Conservation (phyloP, 1,140 invertebrate genomes). For the Bombus ignitus region DNA sequence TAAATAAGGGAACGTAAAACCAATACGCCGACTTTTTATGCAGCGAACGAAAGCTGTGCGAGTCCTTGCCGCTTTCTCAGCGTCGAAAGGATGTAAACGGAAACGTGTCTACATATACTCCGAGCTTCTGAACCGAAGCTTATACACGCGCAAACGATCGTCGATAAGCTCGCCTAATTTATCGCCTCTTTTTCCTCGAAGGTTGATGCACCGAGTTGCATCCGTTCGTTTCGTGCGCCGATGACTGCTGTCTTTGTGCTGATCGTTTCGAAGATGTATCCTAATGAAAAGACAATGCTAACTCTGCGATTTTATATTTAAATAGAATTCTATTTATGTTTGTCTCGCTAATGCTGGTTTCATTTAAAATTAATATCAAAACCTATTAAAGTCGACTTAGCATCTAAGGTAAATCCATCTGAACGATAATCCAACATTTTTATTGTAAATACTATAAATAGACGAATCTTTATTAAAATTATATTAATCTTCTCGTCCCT, state of each 20-base stretch:
- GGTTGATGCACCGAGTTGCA: conserved; percentile 73
- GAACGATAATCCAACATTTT: no score
- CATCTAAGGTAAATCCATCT: no score
- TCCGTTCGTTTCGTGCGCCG: conserved; percentile 54
- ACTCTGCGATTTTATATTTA: no score
- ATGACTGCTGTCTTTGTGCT: conserved; percentile 72
- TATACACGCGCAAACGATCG: conserved; percentile 70
- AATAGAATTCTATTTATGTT: no score
- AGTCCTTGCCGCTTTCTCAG: not conserved
- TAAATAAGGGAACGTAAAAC: conserved; percentile 78
- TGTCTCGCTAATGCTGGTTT: no score
- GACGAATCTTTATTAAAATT: no score
- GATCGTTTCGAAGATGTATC: conserved; percentile 48
- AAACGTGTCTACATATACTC: conserved; percentile 38
- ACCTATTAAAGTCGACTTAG: no score
- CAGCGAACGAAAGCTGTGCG: conserved; percentile 48
- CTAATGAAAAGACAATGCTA: not conserved
- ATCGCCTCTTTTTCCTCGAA: conserved; percentile 70
- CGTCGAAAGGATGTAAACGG: conserved; percentile 9
- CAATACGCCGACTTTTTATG: conserved; percentile 73
- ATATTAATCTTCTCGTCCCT: no score
- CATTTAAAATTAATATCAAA: no score
- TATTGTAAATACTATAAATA: no score
- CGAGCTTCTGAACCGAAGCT: conserved; percentile 69
- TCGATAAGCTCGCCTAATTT: conserved; percentile 79